Evolutionary conservation across 2,113 vertebrate genomes (phyloP), one percentile per base, ranked within the genome.

Genomic region (Mola mola): DNA sequence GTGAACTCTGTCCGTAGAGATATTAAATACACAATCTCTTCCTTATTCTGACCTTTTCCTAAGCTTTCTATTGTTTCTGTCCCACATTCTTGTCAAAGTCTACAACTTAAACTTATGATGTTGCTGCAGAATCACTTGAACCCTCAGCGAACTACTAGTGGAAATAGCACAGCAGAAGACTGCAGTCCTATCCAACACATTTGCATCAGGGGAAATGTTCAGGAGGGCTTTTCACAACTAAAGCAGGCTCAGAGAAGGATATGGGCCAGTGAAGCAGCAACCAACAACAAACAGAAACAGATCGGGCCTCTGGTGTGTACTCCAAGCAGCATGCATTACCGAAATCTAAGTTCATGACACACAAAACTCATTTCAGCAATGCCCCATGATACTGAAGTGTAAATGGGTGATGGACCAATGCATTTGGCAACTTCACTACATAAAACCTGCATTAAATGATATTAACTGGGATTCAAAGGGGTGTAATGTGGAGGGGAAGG

Each of bases 141-240:
- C 42, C 24, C 22, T 58, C 33, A 11, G 13, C 52, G 44, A 37
- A 43, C 26, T 48, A 29, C 40, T 20, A 21, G 49, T 63, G 28
- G 55, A 43, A 70, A 40, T 13, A 7, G 43, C 24, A 63, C 47
- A 56, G 42, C 29, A 69, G 26, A 52, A 34, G 44, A 47, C 15
- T 41, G 8, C 15, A 19, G 24, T 43, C 20, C 21, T 13, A 36
- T 29, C 33, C 4, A 17, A 59, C 31, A 57, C 24, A 41, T 22
- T 28, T 51, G 41, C 58, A 56, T 31, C 16, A 50, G 28, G 26
- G 43, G 31, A 66, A 48, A 21, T 19, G 17, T 26, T 0, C 21
- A 20, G 22, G 53, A 53, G 43, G 38, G 16, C 17, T 34, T 66
- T 85, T 80, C 81, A 84, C 78, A 81, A 72, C 64, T 53, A 60